Percentiles rank a stretch among this genome's conserved stretches.
Evolutionary conservation across 2,888 invertebrate genomes (phyloP).

Genomic region (Ypsolopha scabrella): DNA sequence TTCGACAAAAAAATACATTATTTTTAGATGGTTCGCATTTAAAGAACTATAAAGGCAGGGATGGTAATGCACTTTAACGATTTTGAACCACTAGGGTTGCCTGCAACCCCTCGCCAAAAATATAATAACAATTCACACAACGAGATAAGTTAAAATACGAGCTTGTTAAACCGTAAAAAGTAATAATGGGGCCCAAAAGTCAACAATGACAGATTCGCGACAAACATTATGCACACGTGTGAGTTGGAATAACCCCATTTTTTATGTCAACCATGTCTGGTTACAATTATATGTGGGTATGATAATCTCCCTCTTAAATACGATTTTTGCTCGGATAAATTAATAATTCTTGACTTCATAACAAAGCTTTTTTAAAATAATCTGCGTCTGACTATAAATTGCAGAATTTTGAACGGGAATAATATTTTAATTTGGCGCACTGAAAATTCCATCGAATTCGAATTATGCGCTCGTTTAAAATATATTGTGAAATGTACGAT

Average conservation of each 20-base stretch:
- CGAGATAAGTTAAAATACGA: conserved; percentile 66
- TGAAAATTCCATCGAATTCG: no score
- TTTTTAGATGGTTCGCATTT: no score
- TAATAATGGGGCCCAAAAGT: conserved; percentile 62
- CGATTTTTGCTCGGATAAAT: conserved; percentile 5
- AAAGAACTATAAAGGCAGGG: no score
- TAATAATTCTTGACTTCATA: conserved; percentile 7
- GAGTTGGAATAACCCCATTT: conserved; percentile 21
- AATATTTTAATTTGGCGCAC: no score
- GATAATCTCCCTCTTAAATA: not conserved
- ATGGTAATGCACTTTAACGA: no score
- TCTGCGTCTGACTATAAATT: no score
- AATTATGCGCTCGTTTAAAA: no score
- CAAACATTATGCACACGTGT: conserved; percentile 45
- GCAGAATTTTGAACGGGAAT: no score
- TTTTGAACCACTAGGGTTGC: conserved; percentile 22
- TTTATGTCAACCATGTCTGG: conserved; percentile 20
- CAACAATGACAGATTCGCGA: conserved; percentile 52
- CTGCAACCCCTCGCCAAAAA: conserved; percentile 34
- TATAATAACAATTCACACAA: conserved; percentile 60
- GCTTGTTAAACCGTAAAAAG: conserved; percentile 70
- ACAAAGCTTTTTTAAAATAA: no score
- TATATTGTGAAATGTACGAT: no score
- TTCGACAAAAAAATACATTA: no score
- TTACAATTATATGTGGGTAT: conserved; percentile 4